phyloP scores from a whole-genome alignment of 2,888 invertebrate species.

The Aphodius granarius region DNA sequence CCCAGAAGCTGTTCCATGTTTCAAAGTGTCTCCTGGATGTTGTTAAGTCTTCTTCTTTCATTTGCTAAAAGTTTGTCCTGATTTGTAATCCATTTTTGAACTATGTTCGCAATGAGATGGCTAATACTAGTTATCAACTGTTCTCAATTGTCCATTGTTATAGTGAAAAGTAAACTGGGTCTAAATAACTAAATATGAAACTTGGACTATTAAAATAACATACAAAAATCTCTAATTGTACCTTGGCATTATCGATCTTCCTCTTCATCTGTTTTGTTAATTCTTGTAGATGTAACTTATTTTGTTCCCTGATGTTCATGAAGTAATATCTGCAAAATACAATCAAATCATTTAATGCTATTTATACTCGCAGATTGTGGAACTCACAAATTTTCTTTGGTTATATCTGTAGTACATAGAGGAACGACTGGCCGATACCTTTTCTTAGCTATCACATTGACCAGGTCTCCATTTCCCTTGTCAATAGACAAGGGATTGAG shows the following conservation, averaged over 20 bases:
- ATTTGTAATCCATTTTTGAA: no score
- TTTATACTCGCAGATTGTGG: constrained; percentile 12
- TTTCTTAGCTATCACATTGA: constrained; percentile 71
- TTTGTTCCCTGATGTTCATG: constrained; percentile 44
- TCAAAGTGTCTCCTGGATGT: constrained; percentile 70
- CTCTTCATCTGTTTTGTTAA: constrained; percentile 58
- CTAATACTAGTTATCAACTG: no score
- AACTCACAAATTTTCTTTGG: constrained; percentile 55
- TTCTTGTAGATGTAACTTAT: constrained; percentile 56
- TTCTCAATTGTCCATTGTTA: not conserved
- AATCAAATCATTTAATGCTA: not conserved
- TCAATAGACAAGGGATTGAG: constrained; percentile 46
- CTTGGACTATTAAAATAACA: not conserved
- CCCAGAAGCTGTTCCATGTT: constrained; percentile 79
- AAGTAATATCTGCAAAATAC: constrained; percentile 33
- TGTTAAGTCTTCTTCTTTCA: constrained; percentile 64
- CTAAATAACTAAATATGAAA: not conserved
- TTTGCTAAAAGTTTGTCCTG: constrained; percentile 55
- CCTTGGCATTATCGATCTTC: constrained; percentile 54
- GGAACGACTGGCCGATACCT: constrained; percentile 60
- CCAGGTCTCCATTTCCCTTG: constrained; percentile 68
- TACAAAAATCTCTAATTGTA: constrained; percentile 35
- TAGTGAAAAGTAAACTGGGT: not conserved
- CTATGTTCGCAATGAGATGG: no score
- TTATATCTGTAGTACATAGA: constrained; percentile 60